Base-by-base conservation (phyloP, 2,888 invertebrate species). In the Phlogophora meticulosa region DNA sequence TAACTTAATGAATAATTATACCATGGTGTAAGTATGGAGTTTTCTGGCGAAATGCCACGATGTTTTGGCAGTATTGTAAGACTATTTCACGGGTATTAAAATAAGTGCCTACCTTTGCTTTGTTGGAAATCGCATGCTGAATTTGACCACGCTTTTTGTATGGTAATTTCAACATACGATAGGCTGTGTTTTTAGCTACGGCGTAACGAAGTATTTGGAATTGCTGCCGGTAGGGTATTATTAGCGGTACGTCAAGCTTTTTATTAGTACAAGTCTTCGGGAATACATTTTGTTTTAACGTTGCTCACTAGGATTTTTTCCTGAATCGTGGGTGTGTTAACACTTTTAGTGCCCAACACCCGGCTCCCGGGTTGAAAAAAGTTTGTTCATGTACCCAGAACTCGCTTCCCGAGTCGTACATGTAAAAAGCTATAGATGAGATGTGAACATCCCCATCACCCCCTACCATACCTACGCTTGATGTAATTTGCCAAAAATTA, bases 61-160 rank as follows among this genome's bases (percentile, higher is more conserved):
- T 24, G 2, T 68, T 63, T 67, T 52, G 67, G 58, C 79, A 38
- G 22, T 72, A 51, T 42, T 24, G 72, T 77, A 38, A 42, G 24
- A 43, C n/a, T 13, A 20, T 43, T 76, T 52, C 17, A 38, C 22
- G 34, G 51, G 43, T 40, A 40, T 49, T 24, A 48, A 57, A 34
- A 15, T 42, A 40, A 59, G 46, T 69, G 38, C 70, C 38, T 45
- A 17, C 38, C 17, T 28, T 34, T 3, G 24, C 32, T 38, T 17
- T 43, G 36, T 42, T 49, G 10, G 32, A 24, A 67, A 71, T 60
- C 28, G 38, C 32, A 32, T 38, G 62, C 28, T 38, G 36, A 42
- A 49, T 71, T 72, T 32, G 42, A 34, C 24, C 17, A 32, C 5
- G 22, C 22, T 34, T 68, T 60, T 45, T 69, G 15, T n/a, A n/a